These are phyloP conservation scores for Hydrotaea cyrtoneurina DNA, from an alignment of 2,888 invertebrate species.

Conservation along the genomic window DNA sequence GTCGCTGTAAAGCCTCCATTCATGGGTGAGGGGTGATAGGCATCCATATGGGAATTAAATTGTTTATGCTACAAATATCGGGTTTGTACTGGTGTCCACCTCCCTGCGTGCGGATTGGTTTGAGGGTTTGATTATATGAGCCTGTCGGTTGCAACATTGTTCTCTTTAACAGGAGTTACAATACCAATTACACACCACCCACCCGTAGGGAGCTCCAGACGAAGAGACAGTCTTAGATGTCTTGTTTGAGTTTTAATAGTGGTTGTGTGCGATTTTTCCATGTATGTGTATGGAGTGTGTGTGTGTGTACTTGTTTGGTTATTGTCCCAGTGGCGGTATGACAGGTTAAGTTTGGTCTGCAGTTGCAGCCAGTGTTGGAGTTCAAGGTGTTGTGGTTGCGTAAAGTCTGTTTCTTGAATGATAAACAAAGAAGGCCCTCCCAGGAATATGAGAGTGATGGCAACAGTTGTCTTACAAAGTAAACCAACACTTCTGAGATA, in stretches of 20 bases:
- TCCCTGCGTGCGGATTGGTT: background rate
- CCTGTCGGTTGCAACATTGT: constrained; percentile 31
- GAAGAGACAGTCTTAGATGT: constrained; percentile 31
- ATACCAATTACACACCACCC: constrained; percentile 47
- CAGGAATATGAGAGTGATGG: too few species aligned
- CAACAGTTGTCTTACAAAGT: too few species aligned
- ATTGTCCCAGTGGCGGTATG: background rate
- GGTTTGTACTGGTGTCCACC: background rate
- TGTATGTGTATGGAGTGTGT: background rate
- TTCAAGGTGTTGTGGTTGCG: too few species aligned
- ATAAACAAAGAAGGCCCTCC: too few species aligned
- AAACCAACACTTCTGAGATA: too few species aligned
- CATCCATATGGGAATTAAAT: constrained; percentile 40
- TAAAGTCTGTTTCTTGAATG: too few species aligned
- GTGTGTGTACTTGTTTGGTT: background rate
- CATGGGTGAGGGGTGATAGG: constrained; percentile 11
- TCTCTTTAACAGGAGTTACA: constrained; percentile 43
- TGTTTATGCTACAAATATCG: constrained; percentile 26
- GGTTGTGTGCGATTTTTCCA: background rate
- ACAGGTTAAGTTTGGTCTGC: too few species aligned
- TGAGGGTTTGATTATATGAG: background rate
- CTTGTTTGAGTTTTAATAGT: constrained; percentile 36
- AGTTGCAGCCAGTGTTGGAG: too few species aligned
- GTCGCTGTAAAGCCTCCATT: background rate
- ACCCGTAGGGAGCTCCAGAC: background rate